A percentile compares a stretch with the other conserved stretches of the same genome.
phyloP scores from a whole-genome alignment of 2,888 invertebrate species.

The Furcula furcula region DNA sequence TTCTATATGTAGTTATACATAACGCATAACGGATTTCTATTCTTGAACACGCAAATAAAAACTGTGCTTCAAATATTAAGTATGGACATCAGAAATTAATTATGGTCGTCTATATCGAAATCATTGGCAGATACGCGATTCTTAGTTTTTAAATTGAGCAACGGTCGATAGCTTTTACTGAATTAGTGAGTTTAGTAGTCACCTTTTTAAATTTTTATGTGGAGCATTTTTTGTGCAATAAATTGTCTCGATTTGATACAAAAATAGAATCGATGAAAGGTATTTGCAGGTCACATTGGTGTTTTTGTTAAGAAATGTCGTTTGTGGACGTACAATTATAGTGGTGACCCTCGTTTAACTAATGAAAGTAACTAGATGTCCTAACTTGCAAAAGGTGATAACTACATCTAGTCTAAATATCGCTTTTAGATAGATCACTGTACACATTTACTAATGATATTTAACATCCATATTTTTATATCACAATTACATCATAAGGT shows the following conservation, averaged over 20 bases:
- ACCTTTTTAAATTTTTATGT: conserved; percentile 39
- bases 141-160: conserved; percentile 60
- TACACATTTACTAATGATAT: too few species aligned
- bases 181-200: conserved; percentile 56
- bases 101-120: background rate
- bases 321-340: conserved; percentile 8
- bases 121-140: background rate
- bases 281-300: conserved; percentile 15
- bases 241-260: conserved; percentile 27
- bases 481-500: too few species aligned
- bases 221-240: conserved; percentile 27
- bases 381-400: too few species aligned
- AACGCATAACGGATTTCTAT: too few species aligned
- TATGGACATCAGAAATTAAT: background rate
- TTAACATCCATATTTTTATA: too few species aligned
- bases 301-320: conserved; percentile 17
- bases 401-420: too few species aligned
- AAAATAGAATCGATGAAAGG: conserved; percentile 18
- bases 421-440: too few species aligned
- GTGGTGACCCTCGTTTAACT: background rate
- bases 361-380: background rate
- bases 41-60: too few species aligned
- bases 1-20: too few species aligned
- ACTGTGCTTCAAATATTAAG: background rate
- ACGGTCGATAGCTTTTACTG: conserved; percentile 62